These are phyloP conservation scores for Sinhomidia bicolor DNA, from an alignment of 2,888 invertebrate species.

Conservation along the genomic window DNA sequence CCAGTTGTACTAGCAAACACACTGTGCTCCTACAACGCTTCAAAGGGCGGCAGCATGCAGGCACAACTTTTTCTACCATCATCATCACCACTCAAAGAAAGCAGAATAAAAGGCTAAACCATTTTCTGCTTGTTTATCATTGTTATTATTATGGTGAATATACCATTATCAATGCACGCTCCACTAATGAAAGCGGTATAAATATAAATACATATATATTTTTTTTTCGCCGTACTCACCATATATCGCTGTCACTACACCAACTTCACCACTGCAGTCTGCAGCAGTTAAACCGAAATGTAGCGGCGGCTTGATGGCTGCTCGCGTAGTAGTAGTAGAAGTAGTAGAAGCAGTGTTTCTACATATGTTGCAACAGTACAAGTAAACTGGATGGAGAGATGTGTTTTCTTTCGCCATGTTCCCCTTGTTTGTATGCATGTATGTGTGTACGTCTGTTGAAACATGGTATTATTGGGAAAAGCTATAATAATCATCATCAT, in stretches of 20 bases:
- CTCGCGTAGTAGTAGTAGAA: background rate
- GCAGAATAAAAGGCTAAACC: conserved; percentile 65
- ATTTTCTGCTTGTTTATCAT: conserved; percentile 19
- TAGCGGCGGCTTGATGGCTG: background rate
- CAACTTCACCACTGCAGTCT: background rate
- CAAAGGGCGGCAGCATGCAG: conserved; percentile 1
- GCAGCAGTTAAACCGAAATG: background rate
- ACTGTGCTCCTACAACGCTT: background rate
- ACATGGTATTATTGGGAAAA: conserved; percentile 34
- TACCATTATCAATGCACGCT: background rate
- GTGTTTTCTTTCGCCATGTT: background rate
- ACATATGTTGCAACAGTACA: conserved; percentile 3
- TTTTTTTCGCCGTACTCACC: background rate
- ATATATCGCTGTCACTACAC: background rate
- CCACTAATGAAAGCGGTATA: background rate
- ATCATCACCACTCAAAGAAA: conserved; percentile 17
- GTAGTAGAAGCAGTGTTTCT: background rate
- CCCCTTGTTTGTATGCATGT: conserved; percentile 26
- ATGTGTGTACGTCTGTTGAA: background rate
- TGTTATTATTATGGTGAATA: background rate
- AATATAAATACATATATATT: too few species aligned
- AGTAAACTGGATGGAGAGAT: background rate
- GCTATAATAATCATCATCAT: conserved; percentile 25
- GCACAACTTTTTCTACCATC: too few species aligned
- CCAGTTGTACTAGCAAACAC: too few species aligned